Conservation (phyloP, 2,113 vertebrate species). For the Odocoileus virginianus region DNA sequence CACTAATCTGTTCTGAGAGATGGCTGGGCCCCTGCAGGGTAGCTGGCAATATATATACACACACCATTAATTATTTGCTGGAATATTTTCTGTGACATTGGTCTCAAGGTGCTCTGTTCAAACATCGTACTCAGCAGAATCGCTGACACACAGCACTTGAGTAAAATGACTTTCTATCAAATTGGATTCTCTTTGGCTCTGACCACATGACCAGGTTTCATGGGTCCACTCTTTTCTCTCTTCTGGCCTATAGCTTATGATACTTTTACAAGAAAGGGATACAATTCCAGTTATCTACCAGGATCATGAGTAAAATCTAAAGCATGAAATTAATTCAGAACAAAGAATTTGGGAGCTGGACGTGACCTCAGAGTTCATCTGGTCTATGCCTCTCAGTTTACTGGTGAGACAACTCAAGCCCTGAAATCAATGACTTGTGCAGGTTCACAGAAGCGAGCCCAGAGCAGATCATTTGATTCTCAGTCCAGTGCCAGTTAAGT, state of each 20-base stretch:
- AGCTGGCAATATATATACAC: slow-evolving; percentile 54
- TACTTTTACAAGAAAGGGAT: background rate
- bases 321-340: background rate
- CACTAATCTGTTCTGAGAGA: slow-evolving; percentile 43
- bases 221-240: background rate
- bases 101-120: slow-evolving; percentile 67
- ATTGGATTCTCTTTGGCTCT: slow-evolving; percentile 55
- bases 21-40: background rate
- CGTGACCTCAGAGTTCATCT: background rate
- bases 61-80: slow-evolving; percentile 63
- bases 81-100: slow-evolving; percentile 69
- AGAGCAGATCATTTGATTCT: background rate
- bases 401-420: background rate
- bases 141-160: slow-evolving; percentile 4
- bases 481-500: background rate
- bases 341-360: background rate
- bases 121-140: slow-evolving; percentile 62
- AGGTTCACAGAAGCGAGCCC: background rate
- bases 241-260: background rate
- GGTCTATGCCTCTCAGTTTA: background rate
- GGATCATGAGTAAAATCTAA: background rate
- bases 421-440: background rate
- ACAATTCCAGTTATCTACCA: background rate
- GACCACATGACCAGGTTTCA: background rate
- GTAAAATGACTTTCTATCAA: slow-evolving; percentile 50